Conservation (phyloP, 2,888 invertebrate genomes). For the Nymphalis c-album region DNA sequence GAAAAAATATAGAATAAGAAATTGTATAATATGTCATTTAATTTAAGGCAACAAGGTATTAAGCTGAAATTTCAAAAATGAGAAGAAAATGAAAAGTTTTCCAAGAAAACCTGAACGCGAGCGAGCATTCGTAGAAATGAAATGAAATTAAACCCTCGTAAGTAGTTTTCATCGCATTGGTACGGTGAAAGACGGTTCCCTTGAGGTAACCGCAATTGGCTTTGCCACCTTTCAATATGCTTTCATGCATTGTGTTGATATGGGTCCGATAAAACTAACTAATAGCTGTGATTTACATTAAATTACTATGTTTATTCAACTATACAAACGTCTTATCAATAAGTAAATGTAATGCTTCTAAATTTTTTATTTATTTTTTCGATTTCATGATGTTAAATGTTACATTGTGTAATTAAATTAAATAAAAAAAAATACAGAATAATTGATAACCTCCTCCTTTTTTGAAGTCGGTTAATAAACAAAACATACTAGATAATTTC, state of each 20-base stretch:
- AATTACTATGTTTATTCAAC: not conserved
- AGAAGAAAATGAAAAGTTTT: constrained; percentile 1
- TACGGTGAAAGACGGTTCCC: constrained; percentile 40
- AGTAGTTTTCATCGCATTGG: constrained; percentile 38
- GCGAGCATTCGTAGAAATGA: constrained; percentile 22
- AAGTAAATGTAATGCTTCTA: not conserved
- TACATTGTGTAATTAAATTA: too few relatives aligned
- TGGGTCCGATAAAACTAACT: constrained; percentile 34
- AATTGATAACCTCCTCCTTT: too few relatives aligned
- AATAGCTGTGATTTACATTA: constrained; percentile 26
- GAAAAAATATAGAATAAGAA: too few relatives aligned
- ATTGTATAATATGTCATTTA: not conserved
- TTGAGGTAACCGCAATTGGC: constrained; percentile 44
- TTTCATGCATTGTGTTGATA: constrained; percentile 34
- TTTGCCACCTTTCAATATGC: constrained; percentile 36
- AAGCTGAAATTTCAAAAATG: not conserved
- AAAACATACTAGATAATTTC: too few relatives aligned
- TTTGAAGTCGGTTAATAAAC: too few relatives aligned
- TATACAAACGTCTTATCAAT: not conserved
- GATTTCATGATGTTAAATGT: too few relatives aligned
- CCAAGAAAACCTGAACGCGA: constrained; percentile 7
- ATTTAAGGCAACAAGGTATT: not conserved
- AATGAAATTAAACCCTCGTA: constrained; percentile 39
- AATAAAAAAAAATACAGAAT: too few relatives aligned
- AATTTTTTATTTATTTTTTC: not conserved